Conservation (phyloP, 2,113 vertebrate species). For the Daboia siamensis region DNA sequence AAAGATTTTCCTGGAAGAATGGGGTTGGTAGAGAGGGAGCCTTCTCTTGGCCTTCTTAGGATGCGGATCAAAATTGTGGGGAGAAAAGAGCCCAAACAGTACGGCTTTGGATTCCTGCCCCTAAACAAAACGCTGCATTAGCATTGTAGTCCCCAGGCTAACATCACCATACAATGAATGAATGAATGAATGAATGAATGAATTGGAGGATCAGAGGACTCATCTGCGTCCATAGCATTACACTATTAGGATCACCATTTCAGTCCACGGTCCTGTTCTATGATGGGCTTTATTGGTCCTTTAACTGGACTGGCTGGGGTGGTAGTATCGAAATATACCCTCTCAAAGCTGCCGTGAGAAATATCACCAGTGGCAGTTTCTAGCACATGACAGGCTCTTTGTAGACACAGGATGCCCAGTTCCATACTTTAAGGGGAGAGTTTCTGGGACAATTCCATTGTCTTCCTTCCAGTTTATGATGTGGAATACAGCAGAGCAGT, state of each 20-base stretch:
- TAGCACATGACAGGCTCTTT: slow-evolving; percentile 72
- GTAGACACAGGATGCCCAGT: slow-evolving; percentile 72
- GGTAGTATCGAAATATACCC: slow-evolving; percentile 28
- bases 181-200: too few relatives aligned
- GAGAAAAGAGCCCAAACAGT: neutral
- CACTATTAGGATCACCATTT: neutral
- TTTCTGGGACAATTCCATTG: slow-evolving; percentile 82
- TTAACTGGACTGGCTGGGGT: neutral
- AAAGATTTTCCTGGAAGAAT: neutral
- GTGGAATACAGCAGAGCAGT: slow-evolving; percentile 78
- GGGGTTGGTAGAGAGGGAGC: neutral
- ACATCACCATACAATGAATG: too few relatives aligned
- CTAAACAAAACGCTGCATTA: neutral
- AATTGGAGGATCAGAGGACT: neutral
- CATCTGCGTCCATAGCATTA: neutral
- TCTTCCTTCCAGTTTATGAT: slow-evolving; percentile 79
- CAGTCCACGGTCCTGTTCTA: neutral
- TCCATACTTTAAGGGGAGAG: slow-evolving; percentile 75
- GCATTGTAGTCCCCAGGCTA: too few relatives aligned
- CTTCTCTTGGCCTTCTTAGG: neutral
- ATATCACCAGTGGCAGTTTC: slow-evolving; percentile 55
- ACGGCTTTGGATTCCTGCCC: neutral
- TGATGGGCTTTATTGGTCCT: slow-evolving; percentile 3
- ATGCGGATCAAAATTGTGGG: slow-evolving; percentile 11
- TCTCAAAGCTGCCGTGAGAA: slow-evolving; percentile 56